Evolutionary conservation across 1,140 invertebrate genomes (phyloP).

Genomic region (Sweltsa coloradensis): DNA sequence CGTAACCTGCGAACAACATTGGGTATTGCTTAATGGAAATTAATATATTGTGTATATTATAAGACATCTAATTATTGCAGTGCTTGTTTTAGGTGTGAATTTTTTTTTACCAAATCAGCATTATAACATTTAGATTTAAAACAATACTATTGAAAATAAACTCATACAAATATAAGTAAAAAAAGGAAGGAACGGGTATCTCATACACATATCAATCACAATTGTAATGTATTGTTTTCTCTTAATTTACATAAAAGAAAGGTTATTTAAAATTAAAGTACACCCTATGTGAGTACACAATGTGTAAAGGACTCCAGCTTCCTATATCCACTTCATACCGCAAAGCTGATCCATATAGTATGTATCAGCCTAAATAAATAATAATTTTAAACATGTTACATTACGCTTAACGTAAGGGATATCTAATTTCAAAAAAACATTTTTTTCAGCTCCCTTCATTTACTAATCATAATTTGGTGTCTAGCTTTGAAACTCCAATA

Average conservation of each 20-base stretch:
- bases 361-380: background rate
- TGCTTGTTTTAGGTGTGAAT: too few species aligned
- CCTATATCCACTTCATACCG: too few species aligned
- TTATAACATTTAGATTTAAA: background rate
- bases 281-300: too few species aligned
- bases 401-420: background rate
- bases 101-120: background rate
- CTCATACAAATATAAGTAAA: background rate
- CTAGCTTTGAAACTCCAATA: background rate
- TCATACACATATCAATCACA: too few species aligned
- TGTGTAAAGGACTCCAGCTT: too few species aligned
- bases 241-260: too few species aligned
- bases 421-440: background rate
- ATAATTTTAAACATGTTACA: background rate
- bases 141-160: background rate
- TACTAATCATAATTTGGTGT: background rate
- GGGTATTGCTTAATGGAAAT: background rate
- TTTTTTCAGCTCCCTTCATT: background rate
- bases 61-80: background rate
- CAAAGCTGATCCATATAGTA: background rate
- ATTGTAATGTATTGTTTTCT: too few species aligned
- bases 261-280: too few species aligned
- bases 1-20: slow-evolving; percentile 54
- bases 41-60: too few species aligned
- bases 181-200: too few species aligned